Percentiles rank a stretch among this genome's conserved stretches.
Evolutionary conservation across 1,140 invertebrate species (phyloP).

Genomic region (Eriosoma lanigerum): DNA sequence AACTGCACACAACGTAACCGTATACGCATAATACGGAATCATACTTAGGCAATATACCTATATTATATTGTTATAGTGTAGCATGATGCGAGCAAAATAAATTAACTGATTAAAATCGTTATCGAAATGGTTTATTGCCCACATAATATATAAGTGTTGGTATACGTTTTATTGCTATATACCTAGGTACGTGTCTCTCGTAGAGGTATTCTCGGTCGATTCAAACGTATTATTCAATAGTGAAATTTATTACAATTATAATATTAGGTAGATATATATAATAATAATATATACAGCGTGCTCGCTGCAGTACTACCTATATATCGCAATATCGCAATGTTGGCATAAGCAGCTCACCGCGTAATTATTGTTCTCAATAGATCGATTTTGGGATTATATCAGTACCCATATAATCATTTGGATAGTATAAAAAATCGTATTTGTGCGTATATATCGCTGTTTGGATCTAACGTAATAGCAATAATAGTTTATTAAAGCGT

Average conservation of each 20-base stretch:
- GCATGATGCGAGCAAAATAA: background rate
- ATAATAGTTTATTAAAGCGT: too few relatives aligned
- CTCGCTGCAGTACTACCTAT: too few relatives aligned
- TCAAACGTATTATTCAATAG: background rate
- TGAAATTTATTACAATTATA: background rate
- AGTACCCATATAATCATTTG: too few relatives aligned
- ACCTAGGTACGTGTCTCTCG: too few relatives aligned
- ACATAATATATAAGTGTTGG: background rate
- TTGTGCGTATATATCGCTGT: too few relatives aligned
- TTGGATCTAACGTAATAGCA: too few relatives aligned
- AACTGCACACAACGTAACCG: background rate
- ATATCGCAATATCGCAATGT: too few relatives aligned
- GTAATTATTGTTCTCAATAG: too few relatives aligned
- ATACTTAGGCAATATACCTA: background rate
- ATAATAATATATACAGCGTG: background rate
- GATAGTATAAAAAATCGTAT: too few relatives aligned
- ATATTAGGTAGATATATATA: background rate
- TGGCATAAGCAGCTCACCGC: too few relatives aligned
- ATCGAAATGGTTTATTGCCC: conserved; percentile 31
- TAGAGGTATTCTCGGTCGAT: background rate
- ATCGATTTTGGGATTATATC: too few relatives aligned
- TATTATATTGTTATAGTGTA: background rate
- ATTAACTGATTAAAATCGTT: conserved; percentile 31
- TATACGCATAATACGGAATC: background rate
- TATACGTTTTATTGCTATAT: background rate